Evolutionary conservation across 1,140 invertebrate species (phyloP).

Genomic region (Thaumetopoea pityocampa): DNA sequence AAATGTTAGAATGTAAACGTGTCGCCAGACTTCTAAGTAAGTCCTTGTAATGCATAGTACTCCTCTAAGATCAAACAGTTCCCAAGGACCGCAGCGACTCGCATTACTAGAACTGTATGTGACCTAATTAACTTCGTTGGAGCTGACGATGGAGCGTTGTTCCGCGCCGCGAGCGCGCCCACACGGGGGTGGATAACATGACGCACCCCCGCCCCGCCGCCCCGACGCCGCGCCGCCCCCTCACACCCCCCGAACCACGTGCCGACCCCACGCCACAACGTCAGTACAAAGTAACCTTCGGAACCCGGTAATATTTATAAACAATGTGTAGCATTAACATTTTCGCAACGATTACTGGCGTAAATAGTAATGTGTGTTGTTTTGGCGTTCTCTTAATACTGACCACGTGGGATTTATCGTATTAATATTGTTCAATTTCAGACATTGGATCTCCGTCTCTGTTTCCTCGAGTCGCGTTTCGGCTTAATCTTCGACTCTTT

Average conservation of each 20-base stretch:
- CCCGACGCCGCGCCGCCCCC: slow-evolving; percentile 3
- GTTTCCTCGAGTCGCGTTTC: too few species aligned
- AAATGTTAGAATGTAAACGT: too few species aligned
- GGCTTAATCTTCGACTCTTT: too few species aligned
- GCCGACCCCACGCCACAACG: slow-evolving; percentile 18
- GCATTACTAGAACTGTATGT: slow-evolving; percentile 11
- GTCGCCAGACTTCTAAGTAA: too few species aligned
- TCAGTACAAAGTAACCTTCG: slow-evolving; percentile 17
- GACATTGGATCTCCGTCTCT: too few species aligned
- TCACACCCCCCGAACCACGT: slow-evolving; percentile 17
- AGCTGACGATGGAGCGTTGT: slow-evolving; percentile 15
- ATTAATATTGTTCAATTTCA: too few species aligned
- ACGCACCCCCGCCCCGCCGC: slow-evolving; percentile 22
- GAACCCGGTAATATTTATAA: slow-evolving; percentile 17
- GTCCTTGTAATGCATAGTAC: too few species aligned
- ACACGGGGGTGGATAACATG: slow-evolving; percentile 25
- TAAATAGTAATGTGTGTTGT: too few species aligned
- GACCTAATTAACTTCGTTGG: slow-evolving; percentile 28
- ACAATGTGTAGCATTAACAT: slow-evolving; percentile 16
- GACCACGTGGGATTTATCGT: too few species aligned
- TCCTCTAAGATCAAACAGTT: too few species aligned
- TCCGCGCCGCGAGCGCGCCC: slow-evolving; percentile 19
- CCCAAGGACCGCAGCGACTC: background rate
- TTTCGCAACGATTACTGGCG: too few species aligned
- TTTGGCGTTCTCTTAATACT: too few species aligned